Evolutionary conservation across 2,113 vertebrate species (phyloP).

Genomic region (Montifringilla adamsi): DNA sequence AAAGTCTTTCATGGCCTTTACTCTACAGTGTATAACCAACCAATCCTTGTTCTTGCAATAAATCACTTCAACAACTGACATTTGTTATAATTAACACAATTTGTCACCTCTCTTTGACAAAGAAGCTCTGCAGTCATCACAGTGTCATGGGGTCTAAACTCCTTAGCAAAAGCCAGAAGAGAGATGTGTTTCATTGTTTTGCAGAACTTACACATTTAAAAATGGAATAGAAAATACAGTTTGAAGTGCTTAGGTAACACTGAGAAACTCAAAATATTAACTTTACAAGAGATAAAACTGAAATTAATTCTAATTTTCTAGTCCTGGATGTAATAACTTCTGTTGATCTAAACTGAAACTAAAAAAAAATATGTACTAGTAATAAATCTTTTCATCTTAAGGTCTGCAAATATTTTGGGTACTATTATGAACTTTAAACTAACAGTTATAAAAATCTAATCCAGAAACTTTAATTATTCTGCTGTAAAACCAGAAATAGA

Average conservation of each 20-base stretch:
- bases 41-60: background rate
- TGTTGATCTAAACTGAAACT: background rate
- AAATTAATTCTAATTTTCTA: background rate
- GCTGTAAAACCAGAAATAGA: background rate
- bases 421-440: background rate
- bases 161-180: background rate
- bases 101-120: conserved; percentile 6
- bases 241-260: background rate
- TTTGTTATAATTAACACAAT: conserved; percentile 53
- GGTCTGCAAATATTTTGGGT: background rate
- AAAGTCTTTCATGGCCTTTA: background rate
- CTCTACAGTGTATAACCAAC: background rate
- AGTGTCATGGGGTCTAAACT: background rate
- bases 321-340: background rate
- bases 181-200: background rate
- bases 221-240: background rate
- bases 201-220: background rate
- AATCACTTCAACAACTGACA: conserved; percentile 42
- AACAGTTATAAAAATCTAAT: background rate
- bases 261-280: background rate
- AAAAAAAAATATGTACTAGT: background rate
- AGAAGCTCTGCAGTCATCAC: background rate
- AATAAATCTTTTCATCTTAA: background rate
- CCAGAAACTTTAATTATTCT: background rate
- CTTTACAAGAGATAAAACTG: background rate